Evolutionary conservation across 2,797 vertebrate genomes (phyloP).

Genomic region (Danio aesculapii): DNA sequence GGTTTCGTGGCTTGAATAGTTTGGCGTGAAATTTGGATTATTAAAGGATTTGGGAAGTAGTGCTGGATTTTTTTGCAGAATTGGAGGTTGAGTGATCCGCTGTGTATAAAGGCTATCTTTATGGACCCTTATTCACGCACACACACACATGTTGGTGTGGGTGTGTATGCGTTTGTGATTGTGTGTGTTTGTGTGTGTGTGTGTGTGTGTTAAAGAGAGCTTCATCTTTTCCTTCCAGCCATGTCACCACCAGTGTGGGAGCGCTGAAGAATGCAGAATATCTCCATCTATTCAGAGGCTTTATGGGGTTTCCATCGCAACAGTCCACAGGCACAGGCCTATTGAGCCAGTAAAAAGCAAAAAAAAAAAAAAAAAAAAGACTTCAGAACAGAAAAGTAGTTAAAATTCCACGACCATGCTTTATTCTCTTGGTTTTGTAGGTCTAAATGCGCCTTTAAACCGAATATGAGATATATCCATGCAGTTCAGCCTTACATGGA

Average conservation of each 20-base stretch:
- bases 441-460: background rate
- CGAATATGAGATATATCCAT: background rate
- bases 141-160: background rate
- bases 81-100: background rate
- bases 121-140: background rate
- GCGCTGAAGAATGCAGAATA: constrained; percentile 5
- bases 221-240: constrained; percentile 12
- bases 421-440: constrained; percentile 15
- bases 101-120: background rate
- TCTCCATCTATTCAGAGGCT: constrained; percentile 45
- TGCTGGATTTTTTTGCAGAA: too few species aligned
- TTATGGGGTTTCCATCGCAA: constrained; percentile 70
- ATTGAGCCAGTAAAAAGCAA: constrained; percentile 59
- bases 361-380: constrained; percentile 12
- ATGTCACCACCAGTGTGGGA: constrained; percentile 14
- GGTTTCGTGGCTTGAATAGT: constrained; percentile 20
- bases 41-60: background rate
- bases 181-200: constrained; percentile 4
- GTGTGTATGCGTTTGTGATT: constrained; percentile 3
- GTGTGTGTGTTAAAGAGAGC: constrained; percentile 2
- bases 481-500: constrained; percentile 70
- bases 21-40: background rate
- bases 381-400: background rate
- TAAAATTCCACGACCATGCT: constrained; percentile 15
- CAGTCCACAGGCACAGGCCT: constrained; percentile 73